Conservation (phyloP, 2,888 invertebrate species). For the Lasioglossum villosulum region DNA sequence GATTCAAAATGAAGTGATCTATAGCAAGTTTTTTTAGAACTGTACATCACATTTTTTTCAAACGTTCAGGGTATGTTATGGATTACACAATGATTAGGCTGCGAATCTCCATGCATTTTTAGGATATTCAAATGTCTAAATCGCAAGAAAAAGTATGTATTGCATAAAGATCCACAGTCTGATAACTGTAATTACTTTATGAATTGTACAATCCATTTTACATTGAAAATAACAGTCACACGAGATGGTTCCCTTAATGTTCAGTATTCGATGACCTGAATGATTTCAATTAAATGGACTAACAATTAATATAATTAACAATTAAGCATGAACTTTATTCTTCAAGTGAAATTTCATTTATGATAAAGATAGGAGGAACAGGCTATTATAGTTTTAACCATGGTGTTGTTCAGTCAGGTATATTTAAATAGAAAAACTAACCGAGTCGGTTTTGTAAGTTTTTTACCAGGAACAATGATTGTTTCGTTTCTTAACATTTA, state of each 20-base stretch:
- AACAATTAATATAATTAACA: slow-evolving; percentile 19
- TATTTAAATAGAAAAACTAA: not conserved
- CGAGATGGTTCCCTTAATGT: not conserved
- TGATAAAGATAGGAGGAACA: not conserved
- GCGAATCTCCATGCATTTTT: not conserved
- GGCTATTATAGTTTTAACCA: slow-evolving; percentile 7
- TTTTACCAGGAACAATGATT: not conserved
- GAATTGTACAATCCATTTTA: not conserved
- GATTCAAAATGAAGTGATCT: not conserved
- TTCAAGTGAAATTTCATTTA: slow-evolving; percentile 1
- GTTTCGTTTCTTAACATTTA: not conserved
- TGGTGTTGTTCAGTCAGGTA: not conserved
- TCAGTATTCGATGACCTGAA: not conserved
- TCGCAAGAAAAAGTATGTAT: not conserved
- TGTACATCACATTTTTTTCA: not conserved
- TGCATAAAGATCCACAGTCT: not conserved
- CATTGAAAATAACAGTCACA: not conserved
- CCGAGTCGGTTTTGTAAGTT: not conserved
- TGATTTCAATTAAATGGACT: not conserved
- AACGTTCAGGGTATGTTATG: not conserved
- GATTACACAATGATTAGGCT: not conserved
- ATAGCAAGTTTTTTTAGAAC: not conserved
- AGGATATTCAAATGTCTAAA: not conserved
- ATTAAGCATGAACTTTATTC: slow-evolving; percentile 5
- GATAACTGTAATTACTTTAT: not conserved